Evolutionary conservation across 2,888 invertebrate genomes (phyloP), one percentile per base, ranked within the genome.

Genomic region (Ellobium chinense): DNA sequence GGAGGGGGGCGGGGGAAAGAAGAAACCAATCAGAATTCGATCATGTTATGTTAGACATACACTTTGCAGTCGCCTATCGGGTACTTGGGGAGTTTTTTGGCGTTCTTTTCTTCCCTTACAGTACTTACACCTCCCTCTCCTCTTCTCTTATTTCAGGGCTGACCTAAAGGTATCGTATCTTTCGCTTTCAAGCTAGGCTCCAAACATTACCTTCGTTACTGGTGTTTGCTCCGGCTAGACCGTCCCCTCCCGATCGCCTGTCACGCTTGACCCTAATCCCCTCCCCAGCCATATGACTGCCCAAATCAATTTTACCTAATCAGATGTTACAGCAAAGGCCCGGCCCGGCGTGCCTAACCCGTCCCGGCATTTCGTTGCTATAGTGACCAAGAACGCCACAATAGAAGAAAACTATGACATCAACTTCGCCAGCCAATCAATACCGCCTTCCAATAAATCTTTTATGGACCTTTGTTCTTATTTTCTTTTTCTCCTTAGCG

Each of bases 371-470:
- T 78, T 29, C 37, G 78, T 78, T 78, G 72, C 78, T 62, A 78
- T 56, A 72, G 72, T 39, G 63, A 78, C 78, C 78, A 70, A 78
- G 78, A 78, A 72, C 72, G 34, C 63, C 65, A 72, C 78, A 72
- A 78, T 72, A 54, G 72, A 65, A 78, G 78, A 39, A 78, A 78
- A 72, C 72, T 78, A 78, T 78, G 78, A 63, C 78, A 78, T 29
- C 58, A 36, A 58, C 39, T 12, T 36, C 12, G 39, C 68, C 46
- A 60, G 65, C 72, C 78, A 78, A 78, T 78, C 78, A 72, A 78
- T 78, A 78, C 21, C 29, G 70, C 63, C 46, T 78, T 78, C 65
- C 69, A 78, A 78, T 78, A 78, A 78, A 78, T 78, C 78, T 78
- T 78, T 78, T n/a, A 60, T 72, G 31, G 65, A 24, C 39, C 54